Evolutionary conservation across 2,888 invertebrate species (phyloP).

Genomic region (Theretra japonica): DNA sequence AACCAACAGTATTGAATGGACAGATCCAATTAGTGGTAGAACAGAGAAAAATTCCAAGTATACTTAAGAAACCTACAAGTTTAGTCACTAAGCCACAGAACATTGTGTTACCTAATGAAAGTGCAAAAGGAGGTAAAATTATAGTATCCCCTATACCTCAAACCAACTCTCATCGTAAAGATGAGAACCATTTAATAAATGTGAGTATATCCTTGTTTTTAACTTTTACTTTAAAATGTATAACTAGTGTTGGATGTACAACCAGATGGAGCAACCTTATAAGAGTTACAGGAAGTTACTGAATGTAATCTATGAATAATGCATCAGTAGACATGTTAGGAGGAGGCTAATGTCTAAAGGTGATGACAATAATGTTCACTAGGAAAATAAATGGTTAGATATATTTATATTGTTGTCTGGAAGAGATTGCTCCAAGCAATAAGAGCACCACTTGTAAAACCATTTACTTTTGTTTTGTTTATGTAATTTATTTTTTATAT

Average conservation of each 20-base stretch:
- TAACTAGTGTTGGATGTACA: background rate
- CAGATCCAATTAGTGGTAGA: constrained; percentile 60
- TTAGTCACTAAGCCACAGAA: constrained; percentile 40
- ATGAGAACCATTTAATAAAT: constrained; percentile 45
- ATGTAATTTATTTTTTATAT: too few species aligned
- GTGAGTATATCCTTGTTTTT: constrained; percentile 45
- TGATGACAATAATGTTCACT: too few species aligned
- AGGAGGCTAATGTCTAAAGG: too few species aligned
- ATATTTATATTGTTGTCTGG: too few species aligned
- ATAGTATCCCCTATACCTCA: constrained; percentile 62
- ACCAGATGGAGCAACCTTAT: too few species aligned
- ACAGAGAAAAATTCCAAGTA: constrained; percentile 64
- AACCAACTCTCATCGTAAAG: constrained; percentile 51
- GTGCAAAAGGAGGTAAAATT: constrained; percentile 64
- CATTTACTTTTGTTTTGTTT: too few species aligned
- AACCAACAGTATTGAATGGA: constrained; percentile 50
- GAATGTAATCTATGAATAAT: too few species aligned
- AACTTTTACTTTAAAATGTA: background rate
- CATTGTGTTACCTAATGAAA: constrained; percentile 59
- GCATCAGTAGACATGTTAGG: too few species aligned
- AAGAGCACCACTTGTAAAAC: too few species aligned
- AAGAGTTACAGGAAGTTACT: too few species aligned
- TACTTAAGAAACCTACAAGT: constrained; percentile 58
- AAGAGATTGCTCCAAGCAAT: too few species aligned
- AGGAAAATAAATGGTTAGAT: too few species aligned